Conservation (phyloP, 2,113 vertebrate genomes). For the Ivindomyrus marchei region DNA sequence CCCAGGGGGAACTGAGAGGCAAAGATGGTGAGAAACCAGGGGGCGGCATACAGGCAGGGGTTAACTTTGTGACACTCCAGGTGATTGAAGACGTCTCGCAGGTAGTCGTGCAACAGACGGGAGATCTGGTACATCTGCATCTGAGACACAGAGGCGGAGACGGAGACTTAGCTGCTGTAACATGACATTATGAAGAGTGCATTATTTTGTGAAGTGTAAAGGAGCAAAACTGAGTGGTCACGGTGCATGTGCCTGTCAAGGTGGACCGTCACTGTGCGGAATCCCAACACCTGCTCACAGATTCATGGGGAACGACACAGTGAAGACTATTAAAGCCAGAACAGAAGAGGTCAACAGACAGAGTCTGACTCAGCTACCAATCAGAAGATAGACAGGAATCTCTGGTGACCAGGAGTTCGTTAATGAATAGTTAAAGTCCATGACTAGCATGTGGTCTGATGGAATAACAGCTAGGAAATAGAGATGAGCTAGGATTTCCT, state of each 20-base stretch:
- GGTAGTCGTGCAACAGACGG: constrained; percentile 93
- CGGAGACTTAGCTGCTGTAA: background rate
- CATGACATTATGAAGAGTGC: background rate
- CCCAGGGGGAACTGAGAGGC: constrained; percentile 74
- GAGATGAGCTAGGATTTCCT: background rate
- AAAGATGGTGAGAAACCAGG: constrained; percentile 93
- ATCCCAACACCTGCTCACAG: background rate
- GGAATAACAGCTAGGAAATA: background rate
- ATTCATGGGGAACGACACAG: background rate
- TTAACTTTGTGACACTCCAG: constrained; percentile 92
- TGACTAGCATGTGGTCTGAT: background rate
- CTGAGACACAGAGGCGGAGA: background rate
- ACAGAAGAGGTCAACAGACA: background rate
- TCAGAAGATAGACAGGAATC: background rate
- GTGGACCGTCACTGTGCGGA: background rate
- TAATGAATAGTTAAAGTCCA: background rate
- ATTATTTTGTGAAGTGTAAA: background rate
- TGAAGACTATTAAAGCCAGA: background rate
- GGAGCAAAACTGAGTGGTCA: background rate
- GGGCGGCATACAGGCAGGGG: constrained; percentile 93
- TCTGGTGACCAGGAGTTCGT: background rate
- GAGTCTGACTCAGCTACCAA: background rate
- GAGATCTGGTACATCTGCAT: constrained; percentile 97
- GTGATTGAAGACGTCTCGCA: constrained; percentile 84
- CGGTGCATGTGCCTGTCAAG: background rate